Evolutionary conservation across 2,797 vertebrate species (phyloP).

Genomic region (Notoglanidium macrostoma): DNA sequence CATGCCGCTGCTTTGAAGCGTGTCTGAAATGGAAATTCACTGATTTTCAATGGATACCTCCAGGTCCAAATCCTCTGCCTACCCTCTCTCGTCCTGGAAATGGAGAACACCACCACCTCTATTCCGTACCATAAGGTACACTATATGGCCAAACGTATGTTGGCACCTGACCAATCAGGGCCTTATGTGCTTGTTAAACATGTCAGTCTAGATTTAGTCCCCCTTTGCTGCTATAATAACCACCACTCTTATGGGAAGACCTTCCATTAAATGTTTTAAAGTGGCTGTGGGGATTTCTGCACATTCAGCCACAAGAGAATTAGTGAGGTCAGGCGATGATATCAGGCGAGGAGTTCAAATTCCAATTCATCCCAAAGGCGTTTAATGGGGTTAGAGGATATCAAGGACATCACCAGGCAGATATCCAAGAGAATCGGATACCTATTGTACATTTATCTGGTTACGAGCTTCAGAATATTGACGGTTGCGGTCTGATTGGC

Average conservation of each 20-base stretch:
- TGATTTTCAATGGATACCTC: slow-evolving; percentile 50
- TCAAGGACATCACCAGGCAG: not conserved
- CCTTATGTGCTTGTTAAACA: not conserved
- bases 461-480: not conserved
- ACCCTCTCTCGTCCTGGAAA: not conserved
- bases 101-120: slow-evolving; percentile 40
- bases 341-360: not conserved
- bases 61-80: slow-evolving; percentile 42
- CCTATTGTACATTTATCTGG: not conserved
- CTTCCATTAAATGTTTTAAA: not conserved
- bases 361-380: not conserved
- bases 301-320: not conserved
- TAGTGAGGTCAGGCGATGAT: not conserved
- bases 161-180: not conserved
- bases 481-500: not conserved
- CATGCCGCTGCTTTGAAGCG: slow-evolving; percentile 36
- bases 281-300: not conserved
- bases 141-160: not conserved
- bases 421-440: not conserved
- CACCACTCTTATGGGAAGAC: not conserved
- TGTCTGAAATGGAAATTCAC: slow-evolving; percentile 68
- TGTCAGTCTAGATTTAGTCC: not conserved
- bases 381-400: not conserved
- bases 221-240: not conserved
- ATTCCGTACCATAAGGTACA: slow-evolving; percentile 50